Percentiles rank a stretch among this genome's conserved stretches.
These are phyloP conservation scores for Orestias chungarensis DNA, from an alignment of 2,797 vertebrate species.

Conservation along the genomic window DNA sequence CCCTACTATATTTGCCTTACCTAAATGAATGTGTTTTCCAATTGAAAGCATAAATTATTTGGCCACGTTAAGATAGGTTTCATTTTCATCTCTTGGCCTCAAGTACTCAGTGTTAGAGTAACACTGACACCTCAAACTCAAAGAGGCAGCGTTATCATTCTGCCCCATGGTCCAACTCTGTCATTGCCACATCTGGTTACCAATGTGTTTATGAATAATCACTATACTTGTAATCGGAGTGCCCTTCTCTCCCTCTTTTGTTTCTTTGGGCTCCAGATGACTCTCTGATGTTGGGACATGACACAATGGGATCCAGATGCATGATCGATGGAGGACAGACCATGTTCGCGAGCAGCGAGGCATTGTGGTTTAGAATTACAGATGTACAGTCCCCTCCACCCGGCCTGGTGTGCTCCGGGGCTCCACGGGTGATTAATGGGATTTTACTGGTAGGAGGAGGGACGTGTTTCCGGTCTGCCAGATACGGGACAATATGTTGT, in stretches of 20 bases:
- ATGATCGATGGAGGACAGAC: slow-evolving; percentile 72
- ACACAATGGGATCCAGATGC: slow-evolving; percentile 81
- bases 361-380: slow-evolving; percentile 75
- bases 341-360: slow-evolving; percentile 66
- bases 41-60: slow-evolving; percentile 19
- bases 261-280: slow-evolving; percentile 73
- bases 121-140: slow-evolving; percentile 40
- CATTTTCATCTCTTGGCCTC: slow-evolving; percentile 26
- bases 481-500: slow-evolving; percentile 46
- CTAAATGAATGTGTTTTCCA: slow-evolving; percentile 27
- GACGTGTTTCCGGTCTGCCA: slow-evolving; percentile 59
- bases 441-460: slow-evolving; percentile 67
- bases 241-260: slow-evolving; percentile 59
- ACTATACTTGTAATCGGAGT: slow-evolving; percentile 71
- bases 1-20: slow-evolving; percentile 23
- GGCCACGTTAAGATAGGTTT: slow-evolving; percentile 7
- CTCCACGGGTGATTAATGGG: slow-evolving; percentile 73
- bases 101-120: slow-evolving; percentile 9
- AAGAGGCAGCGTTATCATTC: slow-evolving; percentile 53
- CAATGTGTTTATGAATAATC: slow-evolving; percentile 76
- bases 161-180: slow-evolving; percentile 60
- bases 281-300: slow-evolving; percentile 69
- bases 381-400: slow-evolving; percentile 56
- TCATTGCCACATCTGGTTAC: slow-evolving; percentile 55
- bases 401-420: slow-evolving; percentile 48